Percentiles rank a stretch among this genome's conserved stretches.
phyloP scores from a whole-genome alignment of 2,113 vertebrate genomes.

The Glareola pratincola region DNA sequence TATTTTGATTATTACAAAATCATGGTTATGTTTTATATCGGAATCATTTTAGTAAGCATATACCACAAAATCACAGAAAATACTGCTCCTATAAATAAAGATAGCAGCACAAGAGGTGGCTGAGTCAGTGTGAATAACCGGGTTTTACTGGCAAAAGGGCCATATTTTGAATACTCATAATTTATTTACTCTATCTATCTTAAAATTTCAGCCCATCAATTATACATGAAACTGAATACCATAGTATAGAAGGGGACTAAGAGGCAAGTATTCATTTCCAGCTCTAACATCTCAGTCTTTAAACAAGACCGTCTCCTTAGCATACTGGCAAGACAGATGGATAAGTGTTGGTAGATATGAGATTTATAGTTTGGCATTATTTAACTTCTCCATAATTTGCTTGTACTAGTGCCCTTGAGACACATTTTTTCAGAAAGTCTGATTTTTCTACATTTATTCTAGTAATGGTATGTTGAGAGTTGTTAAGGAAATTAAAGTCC shows the following conservation, averaged over 20 bases:
- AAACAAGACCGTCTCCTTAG: slow-evolving; percentile 15
- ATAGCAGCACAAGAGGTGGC: background rate
- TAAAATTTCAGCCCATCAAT: slow-evolving; percentile 62
- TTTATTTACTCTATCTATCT: slow-evolving; percentile 70
- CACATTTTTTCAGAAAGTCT: slow-evolving; percentile 35
- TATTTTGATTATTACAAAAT: slow-evolving; percentile 45
- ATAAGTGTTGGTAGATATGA: slow-evolving; percentile 25
- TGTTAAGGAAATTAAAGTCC: slow-evolving; percentile 57
- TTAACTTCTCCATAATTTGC: slow-evolving; percentile 41
- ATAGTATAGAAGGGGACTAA: background rate
- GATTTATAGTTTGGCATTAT: slow-evolving; percentile 45
- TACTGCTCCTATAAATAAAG: background rate
- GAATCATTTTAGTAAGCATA: background rate
- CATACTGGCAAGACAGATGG: slow-evolving; percentile 19
- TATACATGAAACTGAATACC: slow-evolving; percentile 64
- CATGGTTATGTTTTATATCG: background rate
- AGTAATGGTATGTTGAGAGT: background rate
- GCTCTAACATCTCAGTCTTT: slow-evolving; percentile 29
- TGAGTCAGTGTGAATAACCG: slow-evolving; percentile 34
- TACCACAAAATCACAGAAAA: slow-evolving; percentile 14
- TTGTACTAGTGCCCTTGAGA: slow-evolving; percentile 3
- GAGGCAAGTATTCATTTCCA: slow-evolving; percentile 1
- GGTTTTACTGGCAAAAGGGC: slow-evolving; percentile 39
- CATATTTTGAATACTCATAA: slow-evolving; percentile 69
- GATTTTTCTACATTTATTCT: slow-evolving; percentile 36